Evolutionary conservation across 64 coral and sea anemone genomes (phyloP).

Genomic region (Stylophora pistillata): DNA sequence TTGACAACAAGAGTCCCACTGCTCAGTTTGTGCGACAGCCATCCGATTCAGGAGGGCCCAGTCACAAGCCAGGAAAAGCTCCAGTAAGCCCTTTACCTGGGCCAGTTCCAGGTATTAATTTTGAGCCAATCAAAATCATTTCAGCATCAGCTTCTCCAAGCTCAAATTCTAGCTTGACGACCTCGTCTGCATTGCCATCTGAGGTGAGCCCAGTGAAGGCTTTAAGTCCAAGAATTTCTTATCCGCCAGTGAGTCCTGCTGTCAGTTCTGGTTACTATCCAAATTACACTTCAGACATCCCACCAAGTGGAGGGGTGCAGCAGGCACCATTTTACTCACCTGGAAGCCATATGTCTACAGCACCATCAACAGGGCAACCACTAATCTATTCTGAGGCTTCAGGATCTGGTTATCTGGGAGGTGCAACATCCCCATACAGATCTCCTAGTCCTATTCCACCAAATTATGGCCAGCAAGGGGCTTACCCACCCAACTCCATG

Average conservation of each 20-base stretch:
- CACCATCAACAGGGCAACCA: not conserved
- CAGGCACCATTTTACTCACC: not conserved
- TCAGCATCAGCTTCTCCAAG: slow-evolving; percentile 7
- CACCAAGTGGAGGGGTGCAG: not conserved
- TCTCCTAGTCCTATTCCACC: slow-evolving; percentile 12
- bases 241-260: slow-evolving; percentile 1
- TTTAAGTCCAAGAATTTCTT: not conserved
- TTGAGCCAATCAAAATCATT: slow-evolving; percentile 29
- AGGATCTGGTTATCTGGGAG: not conserved
- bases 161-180: not conserved
- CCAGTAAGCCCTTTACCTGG: slow-evolving; percentile 25
- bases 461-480: not conserved
- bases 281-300: slow-evolving; percentile 12
- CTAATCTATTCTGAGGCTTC: slow-evolving; percentile 16
- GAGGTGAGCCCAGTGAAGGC: not conserved
- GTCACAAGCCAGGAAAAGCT: not conserved
- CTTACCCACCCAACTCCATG: slow-evolving; percentile 4
- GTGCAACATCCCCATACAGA: not conserved
- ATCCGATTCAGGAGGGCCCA: slow-evolving; percentile 4
- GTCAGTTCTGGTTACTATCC: not conserved
- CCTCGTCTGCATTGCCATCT: slow-evolving; percentile 10
- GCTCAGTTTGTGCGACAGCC: slow-evolving; percentile 23
- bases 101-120: not conserved
- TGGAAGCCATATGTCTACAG: not conserved
- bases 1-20: slow-evolving; percentile 20